Conservation (phyloP, 2,113 vertebrate species). For the Sigmodon hispidus region DNA sequence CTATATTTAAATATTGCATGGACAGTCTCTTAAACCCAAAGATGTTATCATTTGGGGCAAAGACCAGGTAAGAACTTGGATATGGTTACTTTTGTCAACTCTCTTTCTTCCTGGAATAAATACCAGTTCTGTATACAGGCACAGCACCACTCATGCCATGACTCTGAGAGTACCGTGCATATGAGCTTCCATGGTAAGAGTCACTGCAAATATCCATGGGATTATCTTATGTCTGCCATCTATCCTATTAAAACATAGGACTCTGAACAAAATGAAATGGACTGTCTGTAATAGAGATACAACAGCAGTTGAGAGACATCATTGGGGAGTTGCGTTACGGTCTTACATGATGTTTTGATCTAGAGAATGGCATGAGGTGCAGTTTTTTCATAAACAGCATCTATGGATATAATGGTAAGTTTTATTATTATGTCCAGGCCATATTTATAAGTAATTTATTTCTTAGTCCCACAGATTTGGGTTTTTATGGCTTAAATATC, state of each 20-base stretch:
- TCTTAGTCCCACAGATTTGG: neutral
- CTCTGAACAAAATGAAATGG: neutral
- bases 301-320: neutral
- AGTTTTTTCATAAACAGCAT: neutral
- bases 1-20: neutral
- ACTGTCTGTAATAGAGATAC: neutral
- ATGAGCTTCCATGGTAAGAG: neutral
- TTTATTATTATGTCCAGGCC: neutral
- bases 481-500: constrained; percentile 23
- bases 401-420: neutral
- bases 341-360: neutral
- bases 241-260: neutral
- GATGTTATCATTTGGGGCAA: neutral
- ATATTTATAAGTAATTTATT: constrained; percentile 5
- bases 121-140: neutral
- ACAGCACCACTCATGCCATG: neutral
- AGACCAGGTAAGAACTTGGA: neutral
- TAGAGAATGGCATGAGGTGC: neutral
- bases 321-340: neutral
- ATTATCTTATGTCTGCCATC: neutral
- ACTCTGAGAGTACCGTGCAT: neutral
- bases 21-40: neutral
- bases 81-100: neutral
- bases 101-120: neutral
- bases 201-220: neutral